Base-by-base conservation (phyloP, 2,888 invertebrate species). In the Drosophila eohydei region DNA sequence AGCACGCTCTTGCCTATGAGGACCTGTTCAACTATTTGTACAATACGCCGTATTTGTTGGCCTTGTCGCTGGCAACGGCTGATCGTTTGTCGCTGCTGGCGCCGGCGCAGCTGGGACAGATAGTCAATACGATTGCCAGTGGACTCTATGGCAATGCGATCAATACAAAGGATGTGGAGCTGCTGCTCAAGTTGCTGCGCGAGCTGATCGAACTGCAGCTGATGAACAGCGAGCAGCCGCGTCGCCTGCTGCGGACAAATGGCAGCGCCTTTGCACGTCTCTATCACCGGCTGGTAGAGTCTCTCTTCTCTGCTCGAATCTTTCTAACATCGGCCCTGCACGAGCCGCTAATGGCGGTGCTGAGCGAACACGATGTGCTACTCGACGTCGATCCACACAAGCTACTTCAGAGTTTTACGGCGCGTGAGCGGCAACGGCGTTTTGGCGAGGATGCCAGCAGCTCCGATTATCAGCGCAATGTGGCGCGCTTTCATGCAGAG, bases 301-400 rank as follows among this genome's bases (percentile, higher is more conserved):
- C 96, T 0, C 95, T 98, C 83, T 96, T 97, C 83, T 96, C 98
- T 0, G 97, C 98, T 0, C 97, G 98, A 83, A 95, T 98, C 87
- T 99, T 99, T 93, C 94, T 99, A 28, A 96, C 98, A 3, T 97
- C 98, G 1, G 97, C 98, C 0, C 94, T 99, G 12, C 97, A 98
- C 92, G 96, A 96, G 50, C 98, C 99, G 0, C 96, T 99, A 56
- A 96, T 98, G 95, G 95, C 96, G 60, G 95, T 99, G 50, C 94
- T 99, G 43, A 97, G 97, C 92, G 97, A 97, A 82, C 97, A 97
- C 90, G 98, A 98, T 91, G 96, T 96, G 93, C 97, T 97, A 93
- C 94, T 98, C 58, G 98, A 99, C 91, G 95, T 98, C 40, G 98
- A 99, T 93, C 97, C 98, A 0, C 96, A 96, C 74, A 98, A 98